Conservation (phyloP, 2,888 invertebrate species). For the Ceramica pisi region DNA sequence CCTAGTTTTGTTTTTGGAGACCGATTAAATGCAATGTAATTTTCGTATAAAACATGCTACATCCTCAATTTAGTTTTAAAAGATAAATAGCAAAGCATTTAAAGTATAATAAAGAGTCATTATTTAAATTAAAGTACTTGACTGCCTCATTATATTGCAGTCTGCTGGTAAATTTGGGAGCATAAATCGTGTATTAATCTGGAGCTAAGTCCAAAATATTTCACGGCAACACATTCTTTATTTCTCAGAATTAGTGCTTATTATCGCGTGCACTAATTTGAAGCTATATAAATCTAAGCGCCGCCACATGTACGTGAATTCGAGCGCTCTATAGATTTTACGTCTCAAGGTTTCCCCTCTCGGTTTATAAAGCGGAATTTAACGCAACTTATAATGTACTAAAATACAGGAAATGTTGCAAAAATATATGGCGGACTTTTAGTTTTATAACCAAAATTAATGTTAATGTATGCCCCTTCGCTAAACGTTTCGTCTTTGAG, state of each 20-base stretch:
- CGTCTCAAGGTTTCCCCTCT: conserved; percentile 58
- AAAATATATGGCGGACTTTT: conserved; percentile 4
- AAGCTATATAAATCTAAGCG: conserved; percentile 12
- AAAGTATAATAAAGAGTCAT: conserved; percentile 27
- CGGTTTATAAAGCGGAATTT: conserved; percentile 23
- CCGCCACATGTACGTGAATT: conserved; percentile 35
- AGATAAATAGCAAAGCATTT: conserved; percentile 14
- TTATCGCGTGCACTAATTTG: conserved; percentile 20
- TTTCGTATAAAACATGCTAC: conserved; percentile 11
- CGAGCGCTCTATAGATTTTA: conserved; percentile 42
- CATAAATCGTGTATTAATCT: conserved; percentile 32
- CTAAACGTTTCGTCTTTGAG: background rate
- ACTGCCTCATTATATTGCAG: conserved; percentile 33
- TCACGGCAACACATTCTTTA: conserved; percentile 3
- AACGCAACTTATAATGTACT: conserved; percentile 22
- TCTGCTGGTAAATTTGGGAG: conserved; percentile 28
- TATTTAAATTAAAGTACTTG: conserved; percentile 44
- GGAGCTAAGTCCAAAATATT: background rate
- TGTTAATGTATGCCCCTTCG: background rate
- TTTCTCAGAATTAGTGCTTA: background rate
- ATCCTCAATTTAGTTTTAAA: conserved; percentile 44
- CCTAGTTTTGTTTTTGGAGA: conserved; percentile 1
- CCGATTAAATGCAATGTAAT: background rate
- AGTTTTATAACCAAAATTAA: conserved; percentile 1
- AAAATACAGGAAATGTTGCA: conserved; percentile 48